Evolutionary conservation across 2,113 vertebrate genomes (phyloP).

Genomic region (Myanophis thanlyinensis): DNA sequence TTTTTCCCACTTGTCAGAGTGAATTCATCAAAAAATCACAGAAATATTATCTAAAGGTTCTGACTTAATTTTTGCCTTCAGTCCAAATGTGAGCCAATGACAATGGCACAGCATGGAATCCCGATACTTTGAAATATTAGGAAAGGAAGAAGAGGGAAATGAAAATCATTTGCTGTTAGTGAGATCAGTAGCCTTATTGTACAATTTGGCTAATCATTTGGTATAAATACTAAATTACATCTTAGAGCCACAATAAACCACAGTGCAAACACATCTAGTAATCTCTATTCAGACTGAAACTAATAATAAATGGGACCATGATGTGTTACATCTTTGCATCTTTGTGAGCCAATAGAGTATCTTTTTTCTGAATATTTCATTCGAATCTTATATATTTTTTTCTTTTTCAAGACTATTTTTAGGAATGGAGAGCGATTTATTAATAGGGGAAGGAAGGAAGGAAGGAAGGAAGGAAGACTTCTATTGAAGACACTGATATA

Average conservation of each 20-base stretch:
- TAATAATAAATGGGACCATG: background rate
- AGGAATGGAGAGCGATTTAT: background rate
- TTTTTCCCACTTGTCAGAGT: background rate
- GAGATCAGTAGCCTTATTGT: background rate
- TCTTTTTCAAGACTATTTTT: no score
- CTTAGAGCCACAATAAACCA: background rate
- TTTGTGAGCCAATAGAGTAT: no score
- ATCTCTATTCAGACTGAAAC: background rate
- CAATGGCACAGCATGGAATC: background rate
- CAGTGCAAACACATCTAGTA: background rate
- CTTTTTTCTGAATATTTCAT: no score
- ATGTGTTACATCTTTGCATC: background rate
- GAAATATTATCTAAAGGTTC: background rate
- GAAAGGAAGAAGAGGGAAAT: background rate
- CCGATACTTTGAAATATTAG: background rate
- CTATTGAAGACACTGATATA: background rate
- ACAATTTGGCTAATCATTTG: background rate
- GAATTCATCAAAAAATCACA: background rate
- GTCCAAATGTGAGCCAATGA: background rate
- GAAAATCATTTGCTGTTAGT: background rate
- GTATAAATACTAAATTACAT: background rate
- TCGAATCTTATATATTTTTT: no score
- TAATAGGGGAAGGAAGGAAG: background rate
- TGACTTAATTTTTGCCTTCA: background rate
- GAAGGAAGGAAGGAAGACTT: background rate